Base-by-base conservation (phyloP, 35 echinoderm and acorn worm genomes). In the Ptychodera flava region DNA sequence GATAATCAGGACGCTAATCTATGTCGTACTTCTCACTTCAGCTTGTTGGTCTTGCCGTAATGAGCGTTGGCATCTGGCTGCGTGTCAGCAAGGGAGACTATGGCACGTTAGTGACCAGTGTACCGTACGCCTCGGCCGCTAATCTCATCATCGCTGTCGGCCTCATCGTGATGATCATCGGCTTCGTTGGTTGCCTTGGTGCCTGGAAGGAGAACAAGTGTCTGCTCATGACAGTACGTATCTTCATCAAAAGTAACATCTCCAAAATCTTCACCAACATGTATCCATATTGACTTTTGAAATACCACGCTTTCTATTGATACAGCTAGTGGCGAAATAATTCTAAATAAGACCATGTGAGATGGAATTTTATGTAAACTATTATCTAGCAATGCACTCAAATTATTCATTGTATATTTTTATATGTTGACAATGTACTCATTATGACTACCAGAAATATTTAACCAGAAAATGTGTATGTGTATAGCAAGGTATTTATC, bases 201-300 rank as follows among this genome's bases (percentile, higher is more conserved):
- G 82, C 82, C 12, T 83, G 37, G 33, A 83, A 83, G 29, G 82
- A 83, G 37, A 83, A 83, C 82, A 33, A 34, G 37, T 83, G 82
- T 30, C 35, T 83, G 2, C 35, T 83, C 15, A 0, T 83, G 35
- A 83, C 82, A 0, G 82, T 83, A 83, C 10, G 82, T 83, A n/a
- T n/a, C n/a, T n/a, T n/a, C n/a, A n/a, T n/a, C n/a, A n/a, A n/a
- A n/a, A n/a, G n/a, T n/a, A n/a, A n/a, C n/a, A n/a, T n/a, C n/a
- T n/a, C n/a, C n/a, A n/a, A n/a, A n/a, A n/a, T n/a, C n/a, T n/a
- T n/a, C n/a, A n/a, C n/a, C n/a, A n/a, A n/a, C n/a, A n/a, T n/a
- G n/a, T n/a, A n/a, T n/a, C n/a, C n/a, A n/a, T n/a, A n/a, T n/a
- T n/a, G n/a, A n/a, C n/a, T n/a, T n/a, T n/a, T n/a, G n/a, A n/a